Conservation (phyloP, 2,797 vertebrate species). For the Darevskia mixta region DNA sequence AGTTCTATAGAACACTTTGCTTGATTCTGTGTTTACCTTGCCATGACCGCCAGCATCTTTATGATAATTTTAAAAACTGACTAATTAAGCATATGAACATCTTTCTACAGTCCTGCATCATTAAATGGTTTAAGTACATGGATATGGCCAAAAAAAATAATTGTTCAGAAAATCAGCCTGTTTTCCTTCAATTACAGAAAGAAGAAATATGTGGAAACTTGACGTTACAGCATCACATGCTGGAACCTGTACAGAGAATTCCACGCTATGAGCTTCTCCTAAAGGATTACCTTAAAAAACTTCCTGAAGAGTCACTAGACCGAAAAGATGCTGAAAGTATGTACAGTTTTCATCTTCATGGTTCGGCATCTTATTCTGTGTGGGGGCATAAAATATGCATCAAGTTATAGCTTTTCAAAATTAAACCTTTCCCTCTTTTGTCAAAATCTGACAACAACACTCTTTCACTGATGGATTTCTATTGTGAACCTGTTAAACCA, state of each 20-base stretch:
- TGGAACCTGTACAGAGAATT: constrained; percentile 96
- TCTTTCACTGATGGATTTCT: not conserved
- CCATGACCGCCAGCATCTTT: not conserved
- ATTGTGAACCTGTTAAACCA: not conserved
- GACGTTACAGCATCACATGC: constrained; percentile 97
- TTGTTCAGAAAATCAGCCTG: not conserved
- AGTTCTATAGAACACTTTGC: not conserved
- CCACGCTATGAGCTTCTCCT: constrained; percentile 95
- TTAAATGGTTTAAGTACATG: not conserved
- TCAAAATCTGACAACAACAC: not conserved
- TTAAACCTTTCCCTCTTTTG: not conserved
- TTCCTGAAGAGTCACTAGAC: constrained; percentile 89
- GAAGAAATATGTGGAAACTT: constrained; percentile 95
- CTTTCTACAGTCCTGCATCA: not conserved
- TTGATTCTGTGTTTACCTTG: not conserved
- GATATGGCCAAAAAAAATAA: not conserved
- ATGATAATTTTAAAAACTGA: not conserved
- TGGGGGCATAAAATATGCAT: not conserved
- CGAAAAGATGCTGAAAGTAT: constrained; percentile 94
- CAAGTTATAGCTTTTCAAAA: not conserved
- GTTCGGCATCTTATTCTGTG: not conserved
- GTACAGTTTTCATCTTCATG: constrained; percentile 50
- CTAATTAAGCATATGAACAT: not conserved
- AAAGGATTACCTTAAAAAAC: constrained; percentile 96
- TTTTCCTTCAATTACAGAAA: constrained; percentile 81